Evolutionary conservation across 2,797 vertebrate genomes (phyloP).

Genomic region (Philypnodon macrostomus): DNA sequence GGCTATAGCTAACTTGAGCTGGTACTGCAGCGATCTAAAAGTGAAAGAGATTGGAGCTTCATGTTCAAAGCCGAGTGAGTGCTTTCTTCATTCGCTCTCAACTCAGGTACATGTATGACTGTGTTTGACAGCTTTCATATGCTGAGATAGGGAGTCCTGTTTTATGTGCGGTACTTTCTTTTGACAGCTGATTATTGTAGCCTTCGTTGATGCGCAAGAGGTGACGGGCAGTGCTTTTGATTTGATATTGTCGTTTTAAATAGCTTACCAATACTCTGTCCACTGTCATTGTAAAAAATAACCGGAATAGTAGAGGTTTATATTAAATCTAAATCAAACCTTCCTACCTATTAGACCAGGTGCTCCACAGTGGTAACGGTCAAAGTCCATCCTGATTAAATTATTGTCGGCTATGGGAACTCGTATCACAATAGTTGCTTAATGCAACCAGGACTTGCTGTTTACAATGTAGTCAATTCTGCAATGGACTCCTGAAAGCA

Average conservation of each 20-base stretch:
- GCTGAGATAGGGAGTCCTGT: not conserved
- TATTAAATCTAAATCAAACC: not conserved
- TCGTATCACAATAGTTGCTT: not conserved
- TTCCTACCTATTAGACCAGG: not conserved
- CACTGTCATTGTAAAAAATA: too few relatives aligned
- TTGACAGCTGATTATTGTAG: not conserved
- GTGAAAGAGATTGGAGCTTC: slow-evolving; percentile 40
- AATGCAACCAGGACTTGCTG: not conserved
- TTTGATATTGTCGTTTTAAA: too few relatives aligned
- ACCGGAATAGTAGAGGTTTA: too few relatives aligned
- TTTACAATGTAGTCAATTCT: too few relatives aligned
- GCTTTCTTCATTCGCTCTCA: slow-evolving; percentile 1
- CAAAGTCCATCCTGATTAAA: slow-evolving; percentile 3
- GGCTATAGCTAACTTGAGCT: slow-evolving; percentile 28
- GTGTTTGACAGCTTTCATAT: not conserved
- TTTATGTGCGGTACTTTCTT: slow-evolving; percentile 6
- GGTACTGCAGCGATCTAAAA: slow-evolving; percentile 31
- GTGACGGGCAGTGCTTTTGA: too few relatives aligned
- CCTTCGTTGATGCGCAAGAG: not conserved
- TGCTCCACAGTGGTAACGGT: not conserved
- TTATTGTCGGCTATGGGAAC: not conserved
- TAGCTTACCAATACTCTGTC: too few relatives aligned
- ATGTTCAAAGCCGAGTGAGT: not conserved
- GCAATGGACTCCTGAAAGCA: slow-evolving; percentile 56
- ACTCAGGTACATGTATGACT: slow-evolving; percentile 22